Percentiles rank a stretch among this genome's conserved stretches.
Conservation (phyloP, 2,113 vertebrate genomes). For the Melospiza georgiana region DNA sequence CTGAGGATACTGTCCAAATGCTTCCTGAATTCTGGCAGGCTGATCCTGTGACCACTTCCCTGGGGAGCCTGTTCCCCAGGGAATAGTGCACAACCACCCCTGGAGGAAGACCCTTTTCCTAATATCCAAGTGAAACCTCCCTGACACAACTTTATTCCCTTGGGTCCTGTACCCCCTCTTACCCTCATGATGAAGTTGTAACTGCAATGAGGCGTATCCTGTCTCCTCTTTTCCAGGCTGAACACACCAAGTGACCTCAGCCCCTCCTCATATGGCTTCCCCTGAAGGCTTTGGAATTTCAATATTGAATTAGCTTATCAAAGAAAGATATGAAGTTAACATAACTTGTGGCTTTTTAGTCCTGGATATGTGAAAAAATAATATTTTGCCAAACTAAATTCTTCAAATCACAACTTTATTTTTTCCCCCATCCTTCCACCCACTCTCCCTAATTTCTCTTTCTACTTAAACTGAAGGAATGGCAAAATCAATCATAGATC, state of each 20-base stretch:
- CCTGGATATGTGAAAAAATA: not conserved
- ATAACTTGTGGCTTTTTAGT: not conserved
- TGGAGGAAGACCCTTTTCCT: not conserved
- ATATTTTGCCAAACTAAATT: not conserved
- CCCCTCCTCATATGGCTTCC: accelerated
- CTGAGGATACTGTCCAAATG: not conserved
- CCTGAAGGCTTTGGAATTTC: not conserved
- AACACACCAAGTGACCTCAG: not conserved
- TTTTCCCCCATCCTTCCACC: not conserved
- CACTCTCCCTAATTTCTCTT: not conserved
- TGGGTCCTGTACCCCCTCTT: too few species aligned
- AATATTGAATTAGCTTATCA: not conserved
- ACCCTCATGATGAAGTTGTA: not conserved
- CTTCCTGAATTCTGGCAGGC: not conserved
- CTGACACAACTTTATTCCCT: not conserved
- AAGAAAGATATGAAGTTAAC: not conserved
- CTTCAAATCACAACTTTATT: not conserved
- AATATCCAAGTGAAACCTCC: not conserved
- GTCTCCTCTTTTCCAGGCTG: not conserved
- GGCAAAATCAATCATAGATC: not conserved
- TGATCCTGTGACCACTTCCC: too few species aligned
- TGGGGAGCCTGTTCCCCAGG: not conserved
- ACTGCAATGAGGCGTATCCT: too few species aligned
- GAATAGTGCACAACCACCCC: not conserved
- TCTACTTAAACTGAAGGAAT: not conserved